Percentiles rank a stretch among this genome's conserved stretches.
These are phyloP conservation scores for Sardinella longiceps DNA, from an alignment of 2,797 vertebrate genomes.

Conservation along the genomic window DNA sequence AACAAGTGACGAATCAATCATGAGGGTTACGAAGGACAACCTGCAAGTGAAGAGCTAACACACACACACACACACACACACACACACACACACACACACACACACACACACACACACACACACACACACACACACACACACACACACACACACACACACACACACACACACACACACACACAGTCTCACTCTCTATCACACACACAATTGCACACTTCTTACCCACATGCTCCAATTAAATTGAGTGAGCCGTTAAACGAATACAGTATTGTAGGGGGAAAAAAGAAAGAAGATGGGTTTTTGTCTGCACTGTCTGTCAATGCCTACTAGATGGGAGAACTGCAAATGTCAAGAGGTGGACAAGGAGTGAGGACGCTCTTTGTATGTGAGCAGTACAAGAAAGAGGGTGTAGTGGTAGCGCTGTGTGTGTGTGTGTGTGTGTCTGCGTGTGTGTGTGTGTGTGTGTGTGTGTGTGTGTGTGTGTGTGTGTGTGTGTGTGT, in stretches of 20 bases:
- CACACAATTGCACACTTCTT: neutral
- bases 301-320: neutral
- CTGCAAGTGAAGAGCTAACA: neutral
- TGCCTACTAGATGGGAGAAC: neutral
- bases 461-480: neutral
- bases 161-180: neutral
- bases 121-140: neutral
- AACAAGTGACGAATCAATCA: constrained; percentile 28
- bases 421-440: neutral
- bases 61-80: neutral
- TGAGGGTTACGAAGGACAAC: constrained; percentile 17
- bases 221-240: neutral
- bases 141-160: neutral
- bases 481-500: neutral
- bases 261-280: constrained; percentile 15
- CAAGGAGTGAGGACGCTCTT: neutral
- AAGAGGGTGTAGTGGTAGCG: neutral
- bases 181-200: neutral
- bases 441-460: neutral
- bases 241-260: constrained; percentile 29
- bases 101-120: neutral
- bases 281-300: neutral
- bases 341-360: neutral
- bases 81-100: constrained; percentile 1
- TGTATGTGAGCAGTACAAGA: neutral